A percentile compares a stretch with the other conserved stretches of the same genome.
Evolutionary conservation across 2,797 vertebrate species (phyloP).

Genomic region (Sebastes umbrosus): DNA sequence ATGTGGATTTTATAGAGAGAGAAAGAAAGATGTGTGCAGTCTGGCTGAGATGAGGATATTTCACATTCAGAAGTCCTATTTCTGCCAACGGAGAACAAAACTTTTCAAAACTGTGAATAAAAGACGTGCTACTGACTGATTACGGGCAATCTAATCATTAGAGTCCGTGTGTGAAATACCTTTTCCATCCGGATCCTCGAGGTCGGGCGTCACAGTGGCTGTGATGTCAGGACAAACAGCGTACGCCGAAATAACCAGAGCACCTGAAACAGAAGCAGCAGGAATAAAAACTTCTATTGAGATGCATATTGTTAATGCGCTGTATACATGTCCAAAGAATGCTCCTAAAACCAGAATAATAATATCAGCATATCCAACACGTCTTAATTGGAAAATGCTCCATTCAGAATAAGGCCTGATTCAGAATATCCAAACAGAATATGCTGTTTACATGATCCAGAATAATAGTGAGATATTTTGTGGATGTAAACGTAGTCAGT

Average conservation of each 20-base stretch:
- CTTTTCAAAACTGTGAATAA: not conserved
- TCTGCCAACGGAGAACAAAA: not conserved
- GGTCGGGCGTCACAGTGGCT: constrained; percentile 92
- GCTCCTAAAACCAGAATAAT: not conserved
- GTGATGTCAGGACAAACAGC: constrained; percentile 93
- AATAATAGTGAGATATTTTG: not conserved
- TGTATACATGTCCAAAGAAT: too few relatives aligned
- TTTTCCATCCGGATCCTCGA: constrained; percentile 86
- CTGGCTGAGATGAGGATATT: not conserved
- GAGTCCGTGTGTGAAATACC: constrained; percentile 68
- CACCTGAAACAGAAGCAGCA: constrained; percentile 77
- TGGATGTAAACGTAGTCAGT: not conserved
- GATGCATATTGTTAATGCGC: too few relatives aligned
- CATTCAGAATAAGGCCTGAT: not conserved
- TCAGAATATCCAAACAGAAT: not conserved
- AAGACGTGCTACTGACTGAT: not conserved
- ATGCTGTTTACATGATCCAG: too few relatives aligned
- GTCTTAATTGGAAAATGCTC: not conserved
- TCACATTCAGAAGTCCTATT: not conserved
- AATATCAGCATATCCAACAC: too few relatives aligned
- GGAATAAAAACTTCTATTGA: not conserved
- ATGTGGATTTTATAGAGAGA: not conserved
- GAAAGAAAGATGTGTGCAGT: not conserved
- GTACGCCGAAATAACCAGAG: constrained; percentile 92
- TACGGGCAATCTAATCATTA: not conserved